Percentiles rank a stretch among this genome's conserved stretches.
Conservation (phyloP, 2,113 vertebrate species). For the Heloderma charlesbogerti region DNA sequence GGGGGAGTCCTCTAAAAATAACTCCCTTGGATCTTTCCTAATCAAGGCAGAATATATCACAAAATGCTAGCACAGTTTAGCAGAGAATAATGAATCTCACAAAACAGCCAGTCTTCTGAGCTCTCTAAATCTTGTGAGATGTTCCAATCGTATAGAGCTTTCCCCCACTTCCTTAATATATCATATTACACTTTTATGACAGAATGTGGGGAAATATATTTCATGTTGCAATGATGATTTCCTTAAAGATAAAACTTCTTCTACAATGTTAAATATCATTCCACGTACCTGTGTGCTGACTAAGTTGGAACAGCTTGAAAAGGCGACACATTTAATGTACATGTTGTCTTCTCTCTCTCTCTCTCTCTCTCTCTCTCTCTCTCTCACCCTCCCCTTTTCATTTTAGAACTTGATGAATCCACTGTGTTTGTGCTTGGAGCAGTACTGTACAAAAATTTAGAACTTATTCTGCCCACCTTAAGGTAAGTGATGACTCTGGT, state of each 20-base stretch:
- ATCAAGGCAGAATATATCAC: conserved; percentile 26
- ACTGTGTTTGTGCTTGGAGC: conserved; percentile 97
- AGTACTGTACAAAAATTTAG: conserved; percentile 98
- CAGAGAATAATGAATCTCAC: conserved; percentile 20
- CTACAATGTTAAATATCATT: conserved; percentile 22
- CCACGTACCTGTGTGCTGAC: conserved; percentile 1
- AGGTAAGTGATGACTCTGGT: conserved; percentile 84
- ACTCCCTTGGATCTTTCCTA: conserved; percentile 7
- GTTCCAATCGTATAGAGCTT: not conserved
- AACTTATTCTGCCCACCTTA: conserved; percentile 95
- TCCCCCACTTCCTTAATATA: not conserved
- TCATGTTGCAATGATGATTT: conserved; percentile 20
- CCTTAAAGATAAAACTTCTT: conserved; percentile 40
- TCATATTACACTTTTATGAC: conserved; percentile 31
- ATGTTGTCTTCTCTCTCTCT: conserved; percentile 31
- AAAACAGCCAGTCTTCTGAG: conserved; percentile 23
- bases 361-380: conserved; percentile 45
- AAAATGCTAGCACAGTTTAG: conserved; percentile 22
- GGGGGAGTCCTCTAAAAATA: not conserved
- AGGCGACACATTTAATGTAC: not conserved
- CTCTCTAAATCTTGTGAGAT: conserved; percentile 33
- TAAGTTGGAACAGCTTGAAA: conserved; percentile 1
- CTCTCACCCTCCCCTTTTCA: conserved; percentile 27
- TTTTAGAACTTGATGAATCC: conserved; percentile 92
- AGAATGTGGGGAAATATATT: conserved; percentile 28